phyloP scores from a whole-genome alignment of 1,140 invertebrate species.

The Lepidurus arcticus region DNA sequence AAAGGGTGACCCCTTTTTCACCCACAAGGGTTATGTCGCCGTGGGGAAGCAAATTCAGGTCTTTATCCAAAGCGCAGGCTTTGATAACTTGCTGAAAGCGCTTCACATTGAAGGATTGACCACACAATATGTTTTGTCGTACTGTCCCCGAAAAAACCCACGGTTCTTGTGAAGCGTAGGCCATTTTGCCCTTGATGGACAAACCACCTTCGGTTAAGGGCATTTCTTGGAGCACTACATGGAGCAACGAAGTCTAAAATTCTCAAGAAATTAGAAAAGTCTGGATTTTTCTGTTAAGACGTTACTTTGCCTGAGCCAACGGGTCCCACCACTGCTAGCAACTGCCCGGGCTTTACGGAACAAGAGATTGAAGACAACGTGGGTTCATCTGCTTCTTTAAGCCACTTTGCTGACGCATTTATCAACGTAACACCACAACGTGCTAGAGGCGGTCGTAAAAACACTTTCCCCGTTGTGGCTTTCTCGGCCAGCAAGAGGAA shows the following conservation, averaged over 20 bases:
- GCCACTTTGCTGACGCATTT: conserved; percentile 44
- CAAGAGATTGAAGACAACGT: conserved; percentile 56
- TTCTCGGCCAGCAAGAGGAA: conserved; percentile 45
- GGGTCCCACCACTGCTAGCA: conserved; percentile 67
- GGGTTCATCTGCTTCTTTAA: conserved; percentile 43
- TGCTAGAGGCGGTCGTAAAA: conserved; percentile 48
- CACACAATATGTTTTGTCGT: conserved; percentile 85
- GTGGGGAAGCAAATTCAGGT: conserved; percentile 66
- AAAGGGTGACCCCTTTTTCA: conserved; percentile 73
- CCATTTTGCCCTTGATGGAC: conserved; percentile 65
- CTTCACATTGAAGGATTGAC: conserved; percentile 57
- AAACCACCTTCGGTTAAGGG: conserved; percentile 60
- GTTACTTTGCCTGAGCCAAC: conserved; percentile 73
- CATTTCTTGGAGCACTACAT: conserved; percentile 73
- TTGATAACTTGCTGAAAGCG: conserved; percentile 68
- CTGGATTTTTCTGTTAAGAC: not conserved
- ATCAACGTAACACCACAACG: conserved; percentile 41
- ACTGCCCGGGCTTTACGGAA: conserved; percentile 55
- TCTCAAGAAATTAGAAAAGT: conserved; percentile 38
- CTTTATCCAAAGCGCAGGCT: conserved; percentile 61
- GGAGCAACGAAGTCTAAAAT: conserved; percentile 63
- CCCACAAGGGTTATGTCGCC: conserved; percentile 85
- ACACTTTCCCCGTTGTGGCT: conserved; percentile 33
- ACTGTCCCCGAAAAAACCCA: conserved; percentile 65
- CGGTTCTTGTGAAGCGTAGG: conserved; percentile 86